Conservation (phyloP, 1,140 invertebrate genomes). For the Drosophila elegans region DNA sequence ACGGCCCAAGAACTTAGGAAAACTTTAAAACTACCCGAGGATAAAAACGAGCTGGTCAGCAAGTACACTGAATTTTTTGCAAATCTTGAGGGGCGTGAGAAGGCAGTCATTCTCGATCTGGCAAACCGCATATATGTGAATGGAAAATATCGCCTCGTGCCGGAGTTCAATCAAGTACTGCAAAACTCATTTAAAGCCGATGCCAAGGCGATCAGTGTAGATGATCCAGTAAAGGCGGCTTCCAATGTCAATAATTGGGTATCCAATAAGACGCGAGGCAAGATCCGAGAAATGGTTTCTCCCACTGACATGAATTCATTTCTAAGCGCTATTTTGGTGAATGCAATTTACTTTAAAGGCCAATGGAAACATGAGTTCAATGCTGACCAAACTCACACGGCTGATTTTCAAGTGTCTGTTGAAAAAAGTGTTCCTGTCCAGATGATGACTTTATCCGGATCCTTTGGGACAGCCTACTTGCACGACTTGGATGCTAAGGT, state of each 20-base stretch:
- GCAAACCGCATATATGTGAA: conserved; percentile 73
- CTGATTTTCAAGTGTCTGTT: conserved; percentile 51
- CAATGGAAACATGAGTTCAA: conserved; percentile 56
- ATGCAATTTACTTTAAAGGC: conserved; percentile 88
- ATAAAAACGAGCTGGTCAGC: conserved; percentile 36
- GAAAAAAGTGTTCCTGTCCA: conserved; percentile 66
- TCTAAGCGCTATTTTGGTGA: conserved; percentile 86
- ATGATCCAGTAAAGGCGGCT: conserved; percentile 64
- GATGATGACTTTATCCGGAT: conserved; percentile 86
- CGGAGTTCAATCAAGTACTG: conserved; percentile 46
- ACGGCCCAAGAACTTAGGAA: conserved; percentile 86
- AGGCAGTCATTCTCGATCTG: conserved; percentile 47
- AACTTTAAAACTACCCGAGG: conserved; percentile 78
- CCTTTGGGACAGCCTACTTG: conserved; percentile 49
- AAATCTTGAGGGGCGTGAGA: conserved; percentile 14
- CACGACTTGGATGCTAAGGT: conserved; percentile 54
- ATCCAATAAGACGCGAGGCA: conserved; percentile 85
- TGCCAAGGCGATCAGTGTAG: conserved; percentile 85
- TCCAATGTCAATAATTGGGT: conserved; percentile 87
- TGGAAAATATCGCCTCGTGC: conserved; percentile 27
- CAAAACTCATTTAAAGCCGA: conserved; percentile 51
- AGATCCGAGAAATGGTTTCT: conserved; percentile 86
- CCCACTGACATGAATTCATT: conserved; percentile 50
- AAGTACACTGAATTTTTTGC: conserved; percentile 10
- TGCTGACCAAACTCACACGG: conserved; percentile 12